phyloP scores from a whole-genome alignment of 2,888 invertebrate genomes.

The Plagodis pulveraria region DNA sequence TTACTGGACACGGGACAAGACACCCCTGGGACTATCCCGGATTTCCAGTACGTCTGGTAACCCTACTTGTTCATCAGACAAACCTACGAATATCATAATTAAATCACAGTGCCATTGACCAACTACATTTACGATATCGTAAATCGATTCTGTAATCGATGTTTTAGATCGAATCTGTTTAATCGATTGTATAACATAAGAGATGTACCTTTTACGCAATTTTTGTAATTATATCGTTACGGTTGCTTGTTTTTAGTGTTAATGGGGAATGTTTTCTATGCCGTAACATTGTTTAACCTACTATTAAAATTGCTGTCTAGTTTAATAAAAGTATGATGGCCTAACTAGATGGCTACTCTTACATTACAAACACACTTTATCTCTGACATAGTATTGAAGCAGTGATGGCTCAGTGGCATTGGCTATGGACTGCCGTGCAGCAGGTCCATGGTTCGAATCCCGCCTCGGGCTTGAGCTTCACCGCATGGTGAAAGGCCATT shows the following conservation, averaged over 20 bases:
- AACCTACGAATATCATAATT: conserved; percentile 1
- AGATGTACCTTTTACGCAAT: conserved; percentile 30
- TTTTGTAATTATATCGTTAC: conserved; percentile 30
- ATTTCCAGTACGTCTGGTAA: too few species aligned
- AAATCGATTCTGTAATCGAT: conserved; percentile 29
- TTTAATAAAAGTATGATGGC: neutral
- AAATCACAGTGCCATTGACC: conserved; percentile 14
- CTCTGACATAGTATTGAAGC: too few species aligned
- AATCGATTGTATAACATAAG: conserved; percentile 25
- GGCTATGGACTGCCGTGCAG: too few species aligned
- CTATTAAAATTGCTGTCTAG: conserved; percentile 10
- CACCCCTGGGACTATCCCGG: too few species aligned
- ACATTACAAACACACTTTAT: neutral
- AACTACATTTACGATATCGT: conserved; percentile 15
- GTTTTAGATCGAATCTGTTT: conserved; percentile 17
- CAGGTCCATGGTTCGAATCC: too few species aligned
- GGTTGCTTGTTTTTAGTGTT: conserved; percentile 24
- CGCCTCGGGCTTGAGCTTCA: too few species aligned
- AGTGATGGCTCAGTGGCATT: too few species aligned
- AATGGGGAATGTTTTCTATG: conserved; percentile 19
- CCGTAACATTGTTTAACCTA: conserved; percentile 19
- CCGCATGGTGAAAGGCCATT: too few species aligned
- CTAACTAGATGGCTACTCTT: neutral
- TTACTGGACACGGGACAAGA: too few species aligned
- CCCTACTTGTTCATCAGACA: neutral